Evolutionary conservation across 2,888 invertebrate species (phyloP), one percentile per base, ranked within the genome.

Genomic region (Erannis defoliaria): DNA sequence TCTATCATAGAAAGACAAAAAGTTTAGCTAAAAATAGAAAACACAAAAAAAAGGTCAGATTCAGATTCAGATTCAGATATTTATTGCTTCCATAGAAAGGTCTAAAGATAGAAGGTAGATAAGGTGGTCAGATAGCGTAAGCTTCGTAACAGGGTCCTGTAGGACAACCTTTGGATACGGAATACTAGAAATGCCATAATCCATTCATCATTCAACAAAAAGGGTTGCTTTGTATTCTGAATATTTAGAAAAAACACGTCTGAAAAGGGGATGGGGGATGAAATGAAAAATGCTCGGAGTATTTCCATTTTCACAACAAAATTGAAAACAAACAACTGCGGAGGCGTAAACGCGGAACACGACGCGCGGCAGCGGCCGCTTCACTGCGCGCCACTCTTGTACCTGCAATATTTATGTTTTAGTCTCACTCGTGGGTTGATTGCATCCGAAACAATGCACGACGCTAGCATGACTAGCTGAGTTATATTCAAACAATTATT

Each of bases 221-320:
- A 43, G 43, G 53, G 38, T n/a, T 33, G 56, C 59, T 59, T 62
- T 67, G 54, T 62, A 61, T 50, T 49, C 66, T 12, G 51, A 55
- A 49, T 59, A 60, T 60, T 66, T 43, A 55, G 43, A 49, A 63
- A 60, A 62, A 51, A 43, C 14, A 40, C 38, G 49, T 19, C 45
- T 49, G 23, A 43, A 56, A 54, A 62, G 63, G 65, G 54, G 43
- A 46, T 19, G 50, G 56, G 57, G 59, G 64, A 51, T 55, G 40
- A 65, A 64, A 62, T 62, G 66, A 66, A 66, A 64, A 64, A 64
- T 55, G 58, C 48, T 46, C 48, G 38, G 42, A 12, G 59, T 43
- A 58, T 63, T 50, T 16, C 26, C 54, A 43, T 57, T 64, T 64
- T 43, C 58, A 38, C 61, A 60, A 29, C 53, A 45, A 61, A 59